Evolutionary conservation across 2,888 invertebrate species (phyloP).

Genomic region (Clusia tigrina): DNA sequence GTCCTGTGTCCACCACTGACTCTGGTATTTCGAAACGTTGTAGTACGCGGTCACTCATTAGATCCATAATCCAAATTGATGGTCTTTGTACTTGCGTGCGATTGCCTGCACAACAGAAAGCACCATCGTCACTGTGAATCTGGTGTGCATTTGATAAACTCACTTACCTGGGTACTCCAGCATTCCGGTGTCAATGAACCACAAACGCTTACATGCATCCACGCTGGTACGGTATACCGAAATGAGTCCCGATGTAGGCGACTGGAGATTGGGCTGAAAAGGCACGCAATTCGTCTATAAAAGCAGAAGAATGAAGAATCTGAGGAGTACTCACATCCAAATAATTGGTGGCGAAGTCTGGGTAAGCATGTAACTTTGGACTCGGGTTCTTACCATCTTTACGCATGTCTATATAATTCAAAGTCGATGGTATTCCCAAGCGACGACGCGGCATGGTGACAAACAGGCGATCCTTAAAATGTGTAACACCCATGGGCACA

Average conservation of each 20-base stretch:
- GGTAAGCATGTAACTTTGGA: conserved; percentile 60
- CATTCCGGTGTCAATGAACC: conserved; percentile 82
- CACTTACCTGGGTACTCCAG: conserved; percentile 72
- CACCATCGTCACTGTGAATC: no score
- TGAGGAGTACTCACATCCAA: conserved; percentile 43
- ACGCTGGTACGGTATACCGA: conserved; percentile 77
- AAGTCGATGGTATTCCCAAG: conserved; percentile 70
- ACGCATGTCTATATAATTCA: conserved; percentile 65
- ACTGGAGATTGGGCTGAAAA: conserved; percentile 30
- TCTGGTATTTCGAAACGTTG: conserved; percentile 66
- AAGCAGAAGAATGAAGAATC: background rate
- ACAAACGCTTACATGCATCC: conserved; percentile 76
- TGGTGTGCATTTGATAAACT: conserved; percentile 23
- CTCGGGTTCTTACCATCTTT: conserved; percentile 56
- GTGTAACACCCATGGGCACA: conserved; percentile 62
- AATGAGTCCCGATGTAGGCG: conserved; percentile 63
- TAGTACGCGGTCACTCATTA: conserved; percentile 70
- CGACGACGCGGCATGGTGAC: conserved; percentile 77
- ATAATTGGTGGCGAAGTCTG: conserved; percentile 54
- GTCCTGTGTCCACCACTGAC: conserved; percentile 60
- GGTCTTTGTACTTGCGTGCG: conserved; percentile 67
- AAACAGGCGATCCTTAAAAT: conserved; percentile 69
- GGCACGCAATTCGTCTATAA: background rate
- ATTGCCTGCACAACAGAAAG: conserved; percentile 49
- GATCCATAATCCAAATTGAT: conserved; percentile 73